Evolutionary conservation across 2,113 vertebrate genomes (phyloP).

Genomic region (Capreolus pygargus): DNA sequence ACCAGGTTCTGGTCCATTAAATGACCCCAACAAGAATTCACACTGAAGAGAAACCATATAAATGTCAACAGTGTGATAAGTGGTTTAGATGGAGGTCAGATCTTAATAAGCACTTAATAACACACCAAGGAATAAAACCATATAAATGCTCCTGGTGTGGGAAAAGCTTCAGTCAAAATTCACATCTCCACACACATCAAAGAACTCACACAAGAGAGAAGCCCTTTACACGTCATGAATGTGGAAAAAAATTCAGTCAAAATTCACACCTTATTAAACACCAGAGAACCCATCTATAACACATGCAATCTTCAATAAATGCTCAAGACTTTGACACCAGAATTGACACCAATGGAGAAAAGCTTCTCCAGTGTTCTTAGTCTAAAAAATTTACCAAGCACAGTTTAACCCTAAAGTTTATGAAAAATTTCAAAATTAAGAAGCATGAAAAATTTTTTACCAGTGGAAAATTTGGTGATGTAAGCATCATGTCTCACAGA

Average conservation of each 20-base stretch:
- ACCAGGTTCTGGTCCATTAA: no score
- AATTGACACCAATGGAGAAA: background rate
- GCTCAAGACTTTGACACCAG: conserved; percentile 49
- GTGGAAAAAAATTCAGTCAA: background rate
- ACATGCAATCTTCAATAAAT: conserved; percentile 46
- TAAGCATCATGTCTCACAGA: background rate
- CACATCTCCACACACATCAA: background rate
- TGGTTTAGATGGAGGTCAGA: background rate
- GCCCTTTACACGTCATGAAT: background rate
- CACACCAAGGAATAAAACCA: background rate
- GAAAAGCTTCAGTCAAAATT: background rate
- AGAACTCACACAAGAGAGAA: background rate
- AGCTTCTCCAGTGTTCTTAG: background rate
- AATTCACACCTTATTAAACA: background rate
- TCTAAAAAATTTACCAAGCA: background rate
- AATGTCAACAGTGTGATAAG: background rate
- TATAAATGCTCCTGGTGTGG: background rate
- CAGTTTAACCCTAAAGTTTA: background rate
- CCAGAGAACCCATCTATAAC: background rate
- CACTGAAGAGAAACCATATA: background rate
- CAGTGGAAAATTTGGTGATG: background rate
- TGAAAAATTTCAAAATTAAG: background rate
- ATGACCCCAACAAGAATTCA: background rate
- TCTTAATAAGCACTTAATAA: no score
- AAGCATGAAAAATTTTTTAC: background rate